A percentile compares a stretch with the other conserved stretches of the same genome.
Evolutionary conservation across 2,797 vertebrate species (phyloP).

Genomic region (Geotrypetes seraphini): DNA sequence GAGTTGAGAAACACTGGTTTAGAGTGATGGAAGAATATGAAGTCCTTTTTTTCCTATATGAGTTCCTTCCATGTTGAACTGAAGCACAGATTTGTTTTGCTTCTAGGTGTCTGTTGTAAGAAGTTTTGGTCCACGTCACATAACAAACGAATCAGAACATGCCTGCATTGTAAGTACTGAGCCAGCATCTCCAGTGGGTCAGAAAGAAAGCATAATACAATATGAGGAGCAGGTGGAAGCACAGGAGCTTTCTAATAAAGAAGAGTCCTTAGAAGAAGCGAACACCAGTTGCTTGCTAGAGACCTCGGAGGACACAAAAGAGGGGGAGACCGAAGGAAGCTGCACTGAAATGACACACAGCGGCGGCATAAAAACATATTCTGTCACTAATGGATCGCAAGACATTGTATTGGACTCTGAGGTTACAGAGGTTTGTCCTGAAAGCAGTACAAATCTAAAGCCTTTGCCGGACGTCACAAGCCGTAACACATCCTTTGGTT

Average conservation of each 20-base stretch:
- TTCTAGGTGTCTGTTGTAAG: constrained; percentile 43
- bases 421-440: constrained; percentile 1
- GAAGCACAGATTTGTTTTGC: no score
- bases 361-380: constrained; percentile 5
- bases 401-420: constrained; percentile 6
- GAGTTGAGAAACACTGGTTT: no score
- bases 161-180: constrained; percentile 3
- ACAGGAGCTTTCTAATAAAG: not conserved
- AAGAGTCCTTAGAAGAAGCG: not conserved
- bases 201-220: constrained; percentile 1
- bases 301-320: not conserved
- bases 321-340: constrained; percentile 1
- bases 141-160: constrained; percentile 28
- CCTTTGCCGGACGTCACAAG: not conserved
- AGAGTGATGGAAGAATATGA: no score
- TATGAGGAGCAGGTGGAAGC: not conserved
- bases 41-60: no score
- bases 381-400: constrained; percentile 3
- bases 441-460: not conserved
- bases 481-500: constrained; percentile 37
- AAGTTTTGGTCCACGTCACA: constrained; percentile 11
- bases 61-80: no score
- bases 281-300: not conserved
- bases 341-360: not conserved
- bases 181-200: not conserved